Evolutionary conservation across 2,113 vertebrate genomes (phyloP).

Genomic region (Grallaria varia): DNA sequence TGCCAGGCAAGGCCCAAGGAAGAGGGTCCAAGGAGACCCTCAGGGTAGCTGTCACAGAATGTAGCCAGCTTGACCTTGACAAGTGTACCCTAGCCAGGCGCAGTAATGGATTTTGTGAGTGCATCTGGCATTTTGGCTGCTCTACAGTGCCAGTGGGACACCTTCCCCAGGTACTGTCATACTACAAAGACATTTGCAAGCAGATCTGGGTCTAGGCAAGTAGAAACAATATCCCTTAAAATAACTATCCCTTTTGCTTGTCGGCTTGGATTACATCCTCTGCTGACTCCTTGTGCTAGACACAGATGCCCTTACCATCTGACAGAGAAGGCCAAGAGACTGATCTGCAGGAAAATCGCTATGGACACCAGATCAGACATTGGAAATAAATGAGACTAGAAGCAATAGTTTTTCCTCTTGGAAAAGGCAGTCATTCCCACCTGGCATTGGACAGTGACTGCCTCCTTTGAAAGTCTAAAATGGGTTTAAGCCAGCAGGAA

Average conservation of each 20-base stretch:
- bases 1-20: neutral
- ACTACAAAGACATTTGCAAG: neutral
- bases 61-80: neutral
- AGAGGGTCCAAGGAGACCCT: neutral
- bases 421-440: neutral
- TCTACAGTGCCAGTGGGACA: neutral
- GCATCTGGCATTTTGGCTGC: constrained; percentile 20
- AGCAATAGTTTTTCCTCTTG: neutral
- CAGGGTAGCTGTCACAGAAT: neutral
- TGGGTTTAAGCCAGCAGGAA: neutral
- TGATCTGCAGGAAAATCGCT: neutral
- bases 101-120: neutral
- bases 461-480: neutral
- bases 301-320: neutral
- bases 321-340: neutral
- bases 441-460: neutral
- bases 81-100: neutral
- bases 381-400: neutral
- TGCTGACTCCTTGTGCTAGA: neutral
- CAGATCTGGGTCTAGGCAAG: neutral
- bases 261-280: neutral
- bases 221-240: neutral
- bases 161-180: neutral
- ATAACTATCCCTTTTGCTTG: neutral
- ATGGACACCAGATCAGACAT: neutral